Base-by-base conservation (phyloP, 2,888 invertebrate genomes). In the Folsomia manolachei region DNA sequence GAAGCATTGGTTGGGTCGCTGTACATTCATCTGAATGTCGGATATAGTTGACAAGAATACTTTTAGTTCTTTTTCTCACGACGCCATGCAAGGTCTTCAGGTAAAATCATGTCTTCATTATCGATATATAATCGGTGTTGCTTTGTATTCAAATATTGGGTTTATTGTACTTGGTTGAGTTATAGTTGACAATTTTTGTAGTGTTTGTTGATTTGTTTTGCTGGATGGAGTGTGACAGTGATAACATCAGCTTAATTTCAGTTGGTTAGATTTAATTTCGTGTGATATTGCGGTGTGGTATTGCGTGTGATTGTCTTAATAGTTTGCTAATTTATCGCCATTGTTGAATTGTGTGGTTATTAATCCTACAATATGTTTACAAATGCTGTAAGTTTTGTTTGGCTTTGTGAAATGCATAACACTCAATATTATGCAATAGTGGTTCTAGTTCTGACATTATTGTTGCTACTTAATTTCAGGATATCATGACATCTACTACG, bases 401-500 rank as follows among this genome's bases (percentile, higher is more conserved):
- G 27, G 23, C 39, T 39, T 18, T 4, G 27, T 64, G 2, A 14
- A 60, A 23, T 56, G 2, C 19, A 62, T n/a, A 24, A 24, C 26
- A n/a, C 2, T 9, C 2, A 27, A 27, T 11, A 63, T 24, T 27
- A n/a, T 21, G n/a, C 26, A 24, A n/a, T 51, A 21, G 21, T 21
- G 14, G 18, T 1, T 66, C 14, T 66, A 39, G 4, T 39, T 39
- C 4, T 39, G 4, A 14, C 4, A 9, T 39, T 39, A 39, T 14
- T 39, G 4, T 39, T 39, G 14, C 14, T 14, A 39, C 2, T 56
- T 26, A 19, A 66, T 23, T 66, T 51, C 51, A 79, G 79, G 78
- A 79, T 62, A 71, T 79, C 18, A 26, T 80, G 18, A 70, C 70
- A n/a, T 69, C 75, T 25, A 75, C 78, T 9, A 65, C 69, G 19